Evolutionary conservation across 2,113 vertebrate genomes (phyloP).

Genomic region (Galemys pyrenaicus): DNA sequence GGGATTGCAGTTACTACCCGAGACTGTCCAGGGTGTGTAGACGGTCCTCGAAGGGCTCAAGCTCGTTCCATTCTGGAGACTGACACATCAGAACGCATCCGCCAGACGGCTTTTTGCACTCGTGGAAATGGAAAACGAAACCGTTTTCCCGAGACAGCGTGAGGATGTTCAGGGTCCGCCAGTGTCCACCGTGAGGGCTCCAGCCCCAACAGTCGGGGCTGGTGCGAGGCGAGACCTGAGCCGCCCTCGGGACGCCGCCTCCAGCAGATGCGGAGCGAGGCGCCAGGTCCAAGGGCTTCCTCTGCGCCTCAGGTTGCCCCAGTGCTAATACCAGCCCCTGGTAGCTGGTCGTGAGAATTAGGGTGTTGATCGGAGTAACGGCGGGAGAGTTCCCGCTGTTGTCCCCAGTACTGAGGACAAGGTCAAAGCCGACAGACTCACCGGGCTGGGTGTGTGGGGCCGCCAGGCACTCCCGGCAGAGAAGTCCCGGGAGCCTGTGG

Average conservation of each 20-base stretch:
- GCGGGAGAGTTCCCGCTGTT: accelerated
- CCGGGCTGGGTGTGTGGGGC: too few species aligned
- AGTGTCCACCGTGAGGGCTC: neutral
- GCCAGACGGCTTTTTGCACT: neutral
- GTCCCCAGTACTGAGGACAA: neutral
- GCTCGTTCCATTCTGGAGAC: neutral
- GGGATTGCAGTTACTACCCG: too few species aligned
- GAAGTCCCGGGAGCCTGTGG: accelerated
- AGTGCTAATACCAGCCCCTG: neutral
- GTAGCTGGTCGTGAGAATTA: neutral
- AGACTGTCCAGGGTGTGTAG: too few species aligned
- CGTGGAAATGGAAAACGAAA: neutral
- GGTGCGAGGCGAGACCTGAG: neutral
- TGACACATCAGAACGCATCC: neutral
- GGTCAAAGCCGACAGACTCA: neutral
- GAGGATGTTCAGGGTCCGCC: neutral
- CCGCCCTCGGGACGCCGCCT: neutral
- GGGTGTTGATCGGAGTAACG: accelerated
- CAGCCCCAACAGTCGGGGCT: neutral
- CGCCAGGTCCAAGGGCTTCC: neutral
- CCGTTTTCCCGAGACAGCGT: neutral
- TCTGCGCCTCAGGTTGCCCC: neutral
- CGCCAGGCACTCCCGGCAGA: neutral
- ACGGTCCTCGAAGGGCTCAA: too few species aligned
- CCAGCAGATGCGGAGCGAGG: neutral